Percentiles rank a stretch among this genome's conserved stretches.
These are phyloP conservation scores for Caenorhabditis sp. DNA, from an alignment of 2,888 invertebrate genomes.

Conservation along the genomic window DNA sequence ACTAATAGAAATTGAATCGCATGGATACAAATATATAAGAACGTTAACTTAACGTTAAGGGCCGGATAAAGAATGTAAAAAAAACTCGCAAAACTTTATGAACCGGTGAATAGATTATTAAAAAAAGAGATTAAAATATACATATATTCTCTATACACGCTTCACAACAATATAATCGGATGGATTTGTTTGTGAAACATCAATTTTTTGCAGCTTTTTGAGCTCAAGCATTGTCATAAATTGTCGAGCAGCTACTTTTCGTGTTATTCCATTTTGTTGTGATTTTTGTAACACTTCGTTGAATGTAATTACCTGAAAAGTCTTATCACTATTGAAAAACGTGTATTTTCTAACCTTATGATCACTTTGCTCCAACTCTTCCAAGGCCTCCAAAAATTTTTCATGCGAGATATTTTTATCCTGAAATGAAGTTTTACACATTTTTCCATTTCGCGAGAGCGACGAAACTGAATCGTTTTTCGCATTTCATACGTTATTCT, in stretches of 20 bases:
- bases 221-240: constrained; percentile 11
- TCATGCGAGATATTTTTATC: not conserved
- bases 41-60: too few species aligned
- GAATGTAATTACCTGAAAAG: not conserved
- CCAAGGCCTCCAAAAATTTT: not conserved
- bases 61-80: too few species aligned
- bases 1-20: not conserved
- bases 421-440: too few species aligned
- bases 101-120: too few species aligned
- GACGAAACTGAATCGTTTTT: too few species aligned
- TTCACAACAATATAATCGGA: constrained; percentile 3
- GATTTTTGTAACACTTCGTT: not conserved
- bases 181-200: constrained; percentile 3
- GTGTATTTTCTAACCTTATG: not conserved
- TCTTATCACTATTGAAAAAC: not conserved
- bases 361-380: not conserved
- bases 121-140: too few species aligned
- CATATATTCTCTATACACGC: too few species aligned
- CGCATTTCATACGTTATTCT: too few species aligned
- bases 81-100: too few species aligned
- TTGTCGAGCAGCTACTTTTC: constrained; percentile 8
- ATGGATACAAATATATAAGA: not conserved
- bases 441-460: too few species aligned
- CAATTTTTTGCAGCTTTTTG: constrained; percentile 3
- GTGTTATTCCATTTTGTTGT: not conserved